phyloP scores from a whole-genome alignment of 2,113 vertebrate species.

The Pseudorasbora parva region DNA sequence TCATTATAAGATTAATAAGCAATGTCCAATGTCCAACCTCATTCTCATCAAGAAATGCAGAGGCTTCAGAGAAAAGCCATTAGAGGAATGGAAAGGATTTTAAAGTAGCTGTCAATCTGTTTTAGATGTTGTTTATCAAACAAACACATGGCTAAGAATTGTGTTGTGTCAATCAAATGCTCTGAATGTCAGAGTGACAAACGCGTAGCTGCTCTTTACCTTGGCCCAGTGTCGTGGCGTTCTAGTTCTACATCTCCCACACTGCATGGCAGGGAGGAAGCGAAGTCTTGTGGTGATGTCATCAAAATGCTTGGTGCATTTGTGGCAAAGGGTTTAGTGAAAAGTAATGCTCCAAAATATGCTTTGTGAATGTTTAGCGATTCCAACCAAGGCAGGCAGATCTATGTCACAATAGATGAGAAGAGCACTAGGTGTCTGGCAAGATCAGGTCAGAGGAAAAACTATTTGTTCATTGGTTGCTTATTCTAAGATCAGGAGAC shows the following conservation, averaged over 20 bases:
- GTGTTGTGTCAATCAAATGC: neutral
- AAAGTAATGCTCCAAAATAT: neutral
- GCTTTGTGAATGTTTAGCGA: neutral
- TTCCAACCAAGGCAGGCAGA: neutral
- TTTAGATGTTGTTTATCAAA: neutral
- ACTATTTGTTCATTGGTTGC: too few species aligned
- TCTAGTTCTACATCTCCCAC: too few species aligned
- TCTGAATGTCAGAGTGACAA: neutral
- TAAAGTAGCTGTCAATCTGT: neutral
- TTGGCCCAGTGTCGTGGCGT: neutral
- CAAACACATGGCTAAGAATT: neutral
- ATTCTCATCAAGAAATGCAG: conserved; percentile 3
- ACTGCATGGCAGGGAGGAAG: too few species aligned
- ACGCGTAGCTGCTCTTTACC: neutral
- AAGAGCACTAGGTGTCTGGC: neutral
- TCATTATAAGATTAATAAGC: neutral
- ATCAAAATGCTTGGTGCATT: too few species aligned
- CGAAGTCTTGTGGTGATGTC: too few species aligned
- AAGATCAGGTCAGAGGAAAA: too few species aligned
- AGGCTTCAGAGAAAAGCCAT: neutral
- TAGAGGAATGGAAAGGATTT: neutral
- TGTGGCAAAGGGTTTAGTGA: neutral
- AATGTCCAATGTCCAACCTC: neutral
- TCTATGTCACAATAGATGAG: neutral
- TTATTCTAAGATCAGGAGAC: too few species aligned